Evolutionary conservation across 2,888 invertebrate genomes (phyloP), one percentile per base, ranked within the genome.

Genomic region (Itoplectis maculator): DNA sequence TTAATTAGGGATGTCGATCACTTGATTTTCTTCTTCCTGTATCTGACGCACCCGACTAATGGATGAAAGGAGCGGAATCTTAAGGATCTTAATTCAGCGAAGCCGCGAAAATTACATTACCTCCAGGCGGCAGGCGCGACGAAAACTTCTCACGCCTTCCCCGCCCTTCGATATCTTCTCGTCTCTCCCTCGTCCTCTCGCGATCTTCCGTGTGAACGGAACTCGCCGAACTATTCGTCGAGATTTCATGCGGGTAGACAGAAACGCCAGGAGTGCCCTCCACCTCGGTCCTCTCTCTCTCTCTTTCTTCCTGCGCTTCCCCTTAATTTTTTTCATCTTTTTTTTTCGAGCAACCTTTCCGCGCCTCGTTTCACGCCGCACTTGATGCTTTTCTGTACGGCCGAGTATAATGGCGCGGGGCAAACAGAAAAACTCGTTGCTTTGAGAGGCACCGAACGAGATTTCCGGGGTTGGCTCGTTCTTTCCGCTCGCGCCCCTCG

Each of bases 201-300:
- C 59, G 66, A 61, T 42, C 56, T 35, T 47, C 66, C 88, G 88
- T 89, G 89, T 88, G 89, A 89, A 89, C 86, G 88, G 86, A 88
- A 88, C 85, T 85, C 82, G 68, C 59, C 56, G 61, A 77, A 76
- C 82, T 82, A 79, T 82, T 79, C 61, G n/a, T 68, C 61, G 76
- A 76, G 76, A 82, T 82, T 82, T 76, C 79, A 82, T 82, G 82
- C 82, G 82, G 82, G 82, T 68, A 79, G 76, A 56, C 76, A 72
- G 75, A 70, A 66, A 79, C 70, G 56, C 70, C 59, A 40, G 37
- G 23, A 75, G 54, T 65, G 56, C 79, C 63, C 76, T 74, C 73
- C 68, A 77, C 68, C 56, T 73, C 72, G 59, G 72, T 76, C n/a
- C n/a, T n/a, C n/a, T n/a, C n/a, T n/a, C n/a, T n/a, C 51, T 40